Evolutionary conservation across 2,888 invertebrate genomes (phyloP), one percentile per base, ranked within the genome.

Genomic region (Myathropa florea): DNA sequence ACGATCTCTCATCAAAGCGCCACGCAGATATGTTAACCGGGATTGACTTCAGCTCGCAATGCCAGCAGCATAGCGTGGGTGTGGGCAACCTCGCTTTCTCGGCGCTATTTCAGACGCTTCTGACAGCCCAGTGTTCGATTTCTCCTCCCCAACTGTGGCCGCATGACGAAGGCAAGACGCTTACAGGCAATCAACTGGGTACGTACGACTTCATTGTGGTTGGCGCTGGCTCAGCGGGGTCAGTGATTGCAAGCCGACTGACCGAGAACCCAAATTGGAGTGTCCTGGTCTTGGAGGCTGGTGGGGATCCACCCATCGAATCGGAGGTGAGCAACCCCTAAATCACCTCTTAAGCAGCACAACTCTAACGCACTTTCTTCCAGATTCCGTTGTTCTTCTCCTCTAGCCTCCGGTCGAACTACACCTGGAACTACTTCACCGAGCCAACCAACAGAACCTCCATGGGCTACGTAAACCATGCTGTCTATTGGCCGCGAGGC

Each of bases 51-150:
- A 57, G 82, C 65, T 24, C 83, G 7, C 79, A 90, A 57, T 91
- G 91, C 75, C 76, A 88, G 1, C 83, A 85, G 12, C 87, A 89
- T 3, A 90, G 90, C 64, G 85, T 89, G 2, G 92, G 92, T 1
- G 10, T 89, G 1, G 88, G 89, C 4, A 90, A 90, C 23, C 93
- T 89, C 90, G 61, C 95, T 71, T 95, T 96, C 82, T 90, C 93
- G 0, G 93, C 94, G 1, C 91, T 95, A 0, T 89, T 96, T 28
- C 94, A 95, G 87, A 93, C 94, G 0, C 90, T 96, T 26, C 89
- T 95, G 10, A 91, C 93, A 0, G 94, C 95, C 0, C 95, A 95
- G 88, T 95, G 95, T 88, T 92, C 93, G 0, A 89, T 95, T 9
- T 92, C 93, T 0, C 93, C 93, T 7, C 61, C 80, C 14, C 92